Base-by-base conservation (phyloP, 2,113 vertebrate genomes). In the Todiramphus saurophagus region DNA sequence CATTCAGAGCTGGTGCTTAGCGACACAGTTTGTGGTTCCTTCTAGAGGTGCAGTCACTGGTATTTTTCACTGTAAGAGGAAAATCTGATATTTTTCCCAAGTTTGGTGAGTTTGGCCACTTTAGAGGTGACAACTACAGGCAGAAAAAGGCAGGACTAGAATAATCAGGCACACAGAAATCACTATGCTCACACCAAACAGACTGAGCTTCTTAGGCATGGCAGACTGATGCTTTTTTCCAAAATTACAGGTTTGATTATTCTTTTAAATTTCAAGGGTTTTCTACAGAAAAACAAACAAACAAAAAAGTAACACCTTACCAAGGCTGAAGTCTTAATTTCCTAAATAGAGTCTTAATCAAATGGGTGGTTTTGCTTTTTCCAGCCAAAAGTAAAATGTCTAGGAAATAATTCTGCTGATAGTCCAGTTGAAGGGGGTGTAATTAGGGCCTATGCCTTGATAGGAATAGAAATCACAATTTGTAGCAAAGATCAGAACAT, bases 231-330 rank as follows among this genome's bases (percentile, higher is more conserved):
- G 35, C 1, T 58, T 44, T 68, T 50, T 27, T 41, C 28, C 4
- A 55, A 51, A 83, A 83, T 15, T 28, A 19, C 51, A 81, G 6
- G 30, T 3, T 59, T 63, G 18, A 35, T 92, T 74, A 56, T 58
- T 90, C 19, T 79, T 85, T 83, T 51, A 51, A 67, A 84, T 75
- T 9, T 75, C 37, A 75, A 84, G 28, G 10, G 27, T 66, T n/a
- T 30, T 82, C 28, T 75, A 69, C 5, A 44, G 16, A 89, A 87
- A 91, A 95, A 81, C 44, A 95, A 53, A 28, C 27, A 51, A 51
- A 51, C 23, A 51, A 51, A 24, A 51, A 25, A 51, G 43, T 43
- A 51, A 69, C 63, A 39, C 24, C 48, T 78, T 60, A 56, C 43
- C 6, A 41, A 7, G 2, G 74, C 35, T 70, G 50, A 80, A 84